A percentile compares a stretch with the other conserved stretches of the same genome.
These are phyloP conservation scores for Ectemnius lituratus DNA, from an alignment of 2,888 invertebrate genomes.

Conservation along the genomic window DNA sequence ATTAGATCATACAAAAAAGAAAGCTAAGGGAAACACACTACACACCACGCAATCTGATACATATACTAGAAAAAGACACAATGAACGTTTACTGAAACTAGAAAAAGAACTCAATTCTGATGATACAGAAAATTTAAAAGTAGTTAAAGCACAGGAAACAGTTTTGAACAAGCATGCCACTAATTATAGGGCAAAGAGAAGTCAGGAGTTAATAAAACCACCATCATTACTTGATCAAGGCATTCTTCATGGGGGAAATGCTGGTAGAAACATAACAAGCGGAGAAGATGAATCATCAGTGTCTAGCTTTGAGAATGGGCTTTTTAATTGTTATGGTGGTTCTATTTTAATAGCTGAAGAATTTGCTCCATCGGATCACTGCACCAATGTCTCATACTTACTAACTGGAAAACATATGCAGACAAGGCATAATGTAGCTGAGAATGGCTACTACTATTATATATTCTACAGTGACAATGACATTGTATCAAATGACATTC, in stretches of 20 bases:
- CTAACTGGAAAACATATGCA: slow-evolving; percentile 85
- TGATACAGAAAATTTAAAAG: neutral
- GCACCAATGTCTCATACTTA: slow-evolving; percentile 85
- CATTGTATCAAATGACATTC: slow-evolving; percentile 87
- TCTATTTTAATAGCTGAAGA: slow-evolving; percentile 86
- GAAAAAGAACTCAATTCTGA: slow-evolving; percentile 13
- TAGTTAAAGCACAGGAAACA: slow-evolving; percentile 51
- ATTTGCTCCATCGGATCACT: slow-evolving; percentile 85
- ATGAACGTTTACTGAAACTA: neutral
- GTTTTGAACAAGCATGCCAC: slow-evolving; percentile 25
- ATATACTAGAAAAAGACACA: neutral
- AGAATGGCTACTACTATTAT: slow-evolving; percentile 92
- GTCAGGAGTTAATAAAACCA: slow-evolving; percentile 60
- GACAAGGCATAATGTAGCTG: slow-evolving; percentile 84
- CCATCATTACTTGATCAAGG: slow-evolving; percentile 83
- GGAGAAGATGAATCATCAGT: slow-evolving; percentile 82
- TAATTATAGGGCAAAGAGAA: slow-evolving; percentile 56
- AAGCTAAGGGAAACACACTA: neutral
- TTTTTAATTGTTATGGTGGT: slow-evolving; percentile 87
- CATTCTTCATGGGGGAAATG: slow-evolving; percentile 88
- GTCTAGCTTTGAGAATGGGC: slow-evolving; percentile 90
- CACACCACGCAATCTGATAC: too few species aligned
- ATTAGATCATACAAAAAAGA: neutral
- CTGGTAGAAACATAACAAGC: slow-evolving; percentile 80
- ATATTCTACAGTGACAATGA: slow-evolving; percentile 94